A percentile compares a stretch with the other conserved stretches of the same genome.
phyloP scores from a whole-genome alignment of 2,888 invertebrate genomes.

The Sylvicola fuscatus region DNA sequence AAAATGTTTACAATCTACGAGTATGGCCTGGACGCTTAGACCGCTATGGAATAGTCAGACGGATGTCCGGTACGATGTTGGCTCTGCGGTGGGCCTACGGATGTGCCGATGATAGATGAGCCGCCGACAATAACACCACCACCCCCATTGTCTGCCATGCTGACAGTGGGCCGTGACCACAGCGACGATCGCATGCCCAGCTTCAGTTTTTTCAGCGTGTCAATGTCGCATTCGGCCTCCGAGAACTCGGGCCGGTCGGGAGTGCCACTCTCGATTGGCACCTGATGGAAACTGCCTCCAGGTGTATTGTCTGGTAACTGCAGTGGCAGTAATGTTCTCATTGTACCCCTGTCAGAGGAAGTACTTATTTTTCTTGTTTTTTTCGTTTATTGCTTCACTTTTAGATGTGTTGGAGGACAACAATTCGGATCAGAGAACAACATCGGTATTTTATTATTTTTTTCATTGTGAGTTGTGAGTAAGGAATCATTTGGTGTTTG shows the following conservation, averaged over 20 bases:
- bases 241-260: constrained; percentile 36
- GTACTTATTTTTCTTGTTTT: not conserved
- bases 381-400: no score
- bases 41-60: constrained; percentile 54
- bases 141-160: constrained; percentile 9
- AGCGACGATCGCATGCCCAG: constrained; percentile 45
- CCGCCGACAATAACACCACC: constrained; percentile 7
- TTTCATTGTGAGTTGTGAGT: no score
- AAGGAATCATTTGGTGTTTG: no score
- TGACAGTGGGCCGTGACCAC: constrained; percentile 39
- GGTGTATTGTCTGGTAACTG: constrained; percentile 27
- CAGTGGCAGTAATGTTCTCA: constrained; percentile 42
- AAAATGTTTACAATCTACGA: no score
- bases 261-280: constrained; percentile 14
- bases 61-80: constrained; percentile 34
- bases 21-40: constrained; percentile 26
- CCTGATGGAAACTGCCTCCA: constrained; percentile 14
- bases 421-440: no score
- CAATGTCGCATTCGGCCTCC: constrained; percentile 53
- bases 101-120: constrained; percentile 15
- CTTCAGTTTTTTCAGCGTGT: constrained; percentile 50
- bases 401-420: no score
- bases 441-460: no score
- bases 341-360: constrained; percentile 22
- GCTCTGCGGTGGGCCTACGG: constrained; percentile 11